Evolutionary conservation across 64 coral and sea anemone species (phyloP), one percentile per base, ranked within the genome.

Genomic region (Montipora capricornis): DNA sequence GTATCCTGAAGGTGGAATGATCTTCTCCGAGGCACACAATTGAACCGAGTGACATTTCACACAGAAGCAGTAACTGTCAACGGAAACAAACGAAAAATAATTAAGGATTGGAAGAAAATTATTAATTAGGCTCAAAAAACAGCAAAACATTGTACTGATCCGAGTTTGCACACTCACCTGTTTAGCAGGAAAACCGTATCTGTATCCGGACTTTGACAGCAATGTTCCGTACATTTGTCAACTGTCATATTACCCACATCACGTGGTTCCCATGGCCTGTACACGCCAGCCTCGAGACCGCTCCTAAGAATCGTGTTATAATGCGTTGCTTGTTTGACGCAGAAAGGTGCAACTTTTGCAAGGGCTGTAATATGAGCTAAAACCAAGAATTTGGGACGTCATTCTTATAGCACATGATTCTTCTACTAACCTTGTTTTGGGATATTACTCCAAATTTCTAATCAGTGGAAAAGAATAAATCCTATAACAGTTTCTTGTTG

Each of bases 51-150:
- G 77, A 58, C 92, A 93, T 53, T 78, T 93, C 19, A 93, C 84
- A 80, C 92, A 93, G 75, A 87, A 93, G 16, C 92, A 93, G 44
- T 80, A 80, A n/a, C 86, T 93, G 20, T 57, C 45, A 17, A 88
- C 55, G 19, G 78, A 88, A 24, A 71, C 14, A 16, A 88, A 49
- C 44, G 20, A 47, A 68, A 68, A 12, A 47, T 1, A 60, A 15
- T n/a, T 5, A 8, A 20, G 37, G 5, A 22, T 11, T 57, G 44
- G n/a, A 60, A 78, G 11, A 14, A 64, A 64, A 57, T 37, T 13
- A 46, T 11, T 37, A 8, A 44, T 0, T 2, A 37, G 37, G 37
- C 37, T 37, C 37, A 57, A 37, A 57, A 57, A 57, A 57, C 6
- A 57, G 11, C 53, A 1, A 57, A 57, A 64, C 0, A 64, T 19